phyloP scores from a whole-genome alignment of 2,113 vertebrate genomes.

The Thomomys bottae region DNA sequence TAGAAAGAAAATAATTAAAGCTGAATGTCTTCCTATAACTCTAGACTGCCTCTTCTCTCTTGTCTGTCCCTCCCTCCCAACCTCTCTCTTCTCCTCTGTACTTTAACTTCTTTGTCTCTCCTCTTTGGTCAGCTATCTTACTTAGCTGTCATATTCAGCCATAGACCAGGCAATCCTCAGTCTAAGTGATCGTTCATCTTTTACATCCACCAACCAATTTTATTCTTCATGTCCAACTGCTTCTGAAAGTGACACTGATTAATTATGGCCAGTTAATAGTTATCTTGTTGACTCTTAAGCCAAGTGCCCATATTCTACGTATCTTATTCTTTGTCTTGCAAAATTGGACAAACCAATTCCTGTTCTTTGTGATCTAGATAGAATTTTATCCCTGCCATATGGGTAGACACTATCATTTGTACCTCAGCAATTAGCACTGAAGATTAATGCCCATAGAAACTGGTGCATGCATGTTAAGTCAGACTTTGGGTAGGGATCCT shows the following conservation, averaged over 20 bases:
- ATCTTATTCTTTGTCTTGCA: not conserved
- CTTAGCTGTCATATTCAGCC: not conserved
- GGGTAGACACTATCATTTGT: not conserved
- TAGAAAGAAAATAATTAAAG: not conserved
- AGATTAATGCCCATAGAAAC: not conserved
- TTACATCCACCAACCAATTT: not conserved
- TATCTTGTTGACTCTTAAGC: not conserved
- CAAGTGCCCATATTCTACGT: not conserved
- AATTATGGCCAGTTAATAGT: not conserved
- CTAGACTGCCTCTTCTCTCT: not conserved
- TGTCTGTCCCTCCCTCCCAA: not conserved
- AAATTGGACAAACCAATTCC: conserved; percentile 6
- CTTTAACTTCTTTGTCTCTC: not conserved
- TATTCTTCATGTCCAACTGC: not conserved
- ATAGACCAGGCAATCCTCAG: not conserved
- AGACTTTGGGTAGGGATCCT: conserved; percentile 1
- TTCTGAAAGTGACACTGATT: not conserved
- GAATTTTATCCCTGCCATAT: not conserved
- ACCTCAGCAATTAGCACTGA: not conserved
- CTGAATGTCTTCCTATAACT: not conserved
- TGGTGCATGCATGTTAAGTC: not conserved
- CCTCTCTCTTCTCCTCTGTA: not conserved
- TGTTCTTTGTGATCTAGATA: not conserved
- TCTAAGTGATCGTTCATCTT: not conserved
- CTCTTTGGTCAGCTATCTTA: not conserved